Conservation (phyloP, 2,797 vertebrate genomes). For the Podarcis siculus region DNA sequence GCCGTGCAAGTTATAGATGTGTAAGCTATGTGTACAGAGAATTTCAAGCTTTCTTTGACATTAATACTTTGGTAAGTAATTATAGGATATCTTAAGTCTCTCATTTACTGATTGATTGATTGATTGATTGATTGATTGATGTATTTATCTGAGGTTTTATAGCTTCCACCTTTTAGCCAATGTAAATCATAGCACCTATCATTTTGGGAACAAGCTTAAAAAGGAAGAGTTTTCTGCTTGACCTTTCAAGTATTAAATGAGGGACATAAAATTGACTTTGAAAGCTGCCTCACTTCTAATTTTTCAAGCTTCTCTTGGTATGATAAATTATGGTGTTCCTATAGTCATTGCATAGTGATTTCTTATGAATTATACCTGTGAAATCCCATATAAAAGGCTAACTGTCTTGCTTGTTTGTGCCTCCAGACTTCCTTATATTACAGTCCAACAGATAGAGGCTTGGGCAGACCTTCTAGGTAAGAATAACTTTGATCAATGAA, state of each 20-base stretch:
- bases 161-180: background rate
- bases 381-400: slow-evolving; percentile 26
- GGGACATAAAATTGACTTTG: slow-evolving; percentile 21
- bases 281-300: background rate
- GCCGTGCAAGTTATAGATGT: slow-evolving; percentile 2
- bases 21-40: slow-evolving; percentile 27
- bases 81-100: background rate
- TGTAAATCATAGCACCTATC: background rate
- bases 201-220: slow-evolving; percentile 17
- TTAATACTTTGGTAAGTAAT: slow-evolving; percentile 34
- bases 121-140: background rate
- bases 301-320: background rate
- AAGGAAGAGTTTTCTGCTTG: background rate
- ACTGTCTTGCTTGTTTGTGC: slow-evolving; percentile 71
- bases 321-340: slow-evolving; percentile 28
- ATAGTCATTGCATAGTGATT: slow-evolving; percentile 22
- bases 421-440: slow-evolving; percentile 90
- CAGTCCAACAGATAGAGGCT: slow-evolving; percentile 84
- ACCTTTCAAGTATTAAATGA: background rate
- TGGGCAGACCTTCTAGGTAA: slow-evolving; percentile 93
- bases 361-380: background rate
- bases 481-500: slow-evolving; percentile 34
- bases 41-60: slow-evolving; percentile 28
- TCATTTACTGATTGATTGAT: background rate
- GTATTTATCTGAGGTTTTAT: slow-evolving; percentile 7